A percentile compares a stretch with the other conserved stretches of the same genome.
Conservation (phyloP, 2,797 vertebrate species). For the Notolepis coatsorum region DNA sequence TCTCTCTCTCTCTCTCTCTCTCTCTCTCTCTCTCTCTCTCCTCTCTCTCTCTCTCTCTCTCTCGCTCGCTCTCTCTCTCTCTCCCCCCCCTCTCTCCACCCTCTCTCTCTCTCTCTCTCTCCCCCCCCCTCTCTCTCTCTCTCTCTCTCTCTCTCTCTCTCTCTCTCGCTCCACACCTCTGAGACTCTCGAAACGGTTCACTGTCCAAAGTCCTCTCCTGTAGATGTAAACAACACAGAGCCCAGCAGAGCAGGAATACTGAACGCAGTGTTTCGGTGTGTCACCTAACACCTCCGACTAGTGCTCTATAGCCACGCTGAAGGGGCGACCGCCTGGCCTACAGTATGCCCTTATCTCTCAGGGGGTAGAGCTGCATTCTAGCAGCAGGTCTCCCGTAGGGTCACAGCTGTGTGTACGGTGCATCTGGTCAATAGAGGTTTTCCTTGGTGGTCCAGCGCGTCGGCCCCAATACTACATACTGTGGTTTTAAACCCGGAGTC, state of each 20-base stretch:
- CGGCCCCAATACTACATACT: constrained; percentile 17
- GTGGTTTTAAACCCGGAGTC: constrained; percentile 30
- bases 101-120: background rate
- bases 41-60: no score
- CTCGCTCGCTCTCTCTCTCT: background rate
- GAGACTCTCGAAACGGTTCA: constrained; percentile 14
- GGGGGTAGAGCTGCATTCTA: background rate
- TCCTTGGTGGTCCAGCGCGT: constrained; percentile 25
- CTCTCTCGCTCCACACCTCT: constrained; percentile 14
- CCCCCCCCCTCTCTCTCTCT: background rate
- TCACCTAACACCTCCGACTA: constrained; percentile 26
- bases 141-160: background rate
- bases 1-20: no score
- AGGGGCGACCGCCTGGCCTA: no score
- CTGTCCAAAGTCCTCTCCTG: constrained; percentile 35
- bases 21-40: no score
- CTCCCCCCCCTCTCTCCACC: no score
- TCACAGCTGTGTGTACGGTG: constrained; percentile 15
- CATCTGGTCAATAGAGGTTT: constrained; percentile 35
- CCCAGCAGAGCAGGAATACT: constrained; percentile 17
- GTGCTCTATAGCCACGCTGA: constrained; percentile 3
- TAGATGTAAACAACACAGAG: constrained; percentile 35
- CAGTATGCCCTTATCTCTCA: no score
- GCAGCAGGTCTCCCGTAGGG: constrained; percentile 1
- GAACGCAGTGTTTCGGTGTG: constrained; percentile 6